Evolutionary conservation across 2,797 vertebrate genomes (phyloP), one percentile per base, ranked within the genome.

Genomic region (Dermochelys coriacea): DNA sequence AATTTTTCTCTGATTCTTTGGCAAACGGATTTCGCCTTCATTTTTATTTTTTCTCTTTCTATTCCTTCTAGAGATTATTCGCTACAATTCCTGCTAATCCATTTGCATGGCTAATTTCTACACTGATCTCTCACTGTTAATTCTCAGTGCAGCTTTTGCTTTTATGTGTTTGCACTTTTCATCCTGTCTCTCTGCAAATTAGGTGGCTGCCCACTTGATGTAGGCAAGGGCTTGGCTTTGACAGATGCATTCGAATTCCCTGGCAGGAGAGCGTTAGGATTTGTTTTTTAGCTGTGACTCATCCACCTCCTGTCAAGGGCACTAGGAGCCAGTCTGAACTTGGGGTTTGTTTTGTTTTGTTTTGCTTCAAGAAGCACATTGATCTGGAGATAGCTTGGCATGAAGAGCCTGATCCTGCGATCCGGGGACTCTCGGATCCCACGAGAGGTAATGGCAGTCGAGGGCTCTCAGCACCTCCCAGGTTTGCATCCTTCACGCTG

Each of bases 261-360:
- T 27, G 47, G 45, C 21, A 87, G 77, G 54, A 61, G n/a, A 85
- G 51, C 83, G 21, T 6, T 0, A 1, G 83, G 18, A 47, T 41
- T 9, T 52, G 80, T 86, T 75, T 41, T 2, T 21, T 0, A 45
- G 41, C 78, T 5, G 1, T 82, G 77, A 57, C 80, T 25, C 80
- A 25, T 41, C 52, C 1, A 18, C 55, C 47, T 78, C 27, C 49
- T 81, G 0, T 0, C 0, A 8, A 23, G 82, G 59, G 82, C 77
- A 84, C 12, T 25, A 12, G 31, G 61, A 78, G 80, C n/a, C 25
- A 27, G 4, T 51, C 45, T 81, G 68, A 71, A 61, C 21, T 2
- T 2, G 77, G 68, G 45, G 75, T 1, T 2, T 84, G 11, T 27
- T 34, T 57, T 10, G 4, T 64, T 61, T 11, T 27, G 6, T 3